A percentile compares a stretch with the other conserved stretches of the same genome.
Conservation (phyloP, 2,113 vertebrate species). For the Ctenomys sociabilis region DNA sequence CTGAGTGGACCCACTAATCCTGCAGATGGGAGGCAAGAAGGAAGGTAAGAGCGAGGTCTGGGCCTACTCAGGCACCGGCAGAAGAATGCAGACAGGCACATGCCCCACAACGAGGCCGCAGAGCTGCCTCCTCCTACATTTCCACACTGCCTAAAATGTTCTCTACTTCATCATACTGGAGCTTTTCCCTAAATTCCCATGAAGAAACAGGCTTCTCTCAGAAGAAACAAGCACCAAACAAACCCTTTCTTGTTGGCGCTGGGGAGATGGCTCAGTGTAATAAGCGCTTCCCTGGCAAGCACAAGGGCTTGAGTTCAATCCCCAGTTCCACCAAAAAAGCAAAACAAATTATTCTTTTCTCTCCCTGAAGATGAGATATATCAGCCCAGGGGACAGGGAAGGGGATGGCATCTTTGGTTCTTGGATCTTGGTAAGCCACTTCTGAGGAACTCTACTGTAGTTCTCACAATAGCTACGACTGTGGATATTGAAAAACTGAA, state of each 20-base stretch:
- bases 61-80: no score
- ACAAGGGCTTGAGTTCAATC: no score
- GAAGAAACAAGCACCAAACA: background rate
- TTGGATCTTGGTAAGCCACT: background rate
- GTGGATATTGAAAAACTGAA: background rate
- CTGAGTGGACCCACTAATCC: conserved; percentile 82
- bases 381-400: background rate
- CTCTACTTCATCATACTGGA: background rate
- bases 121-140: background rate
- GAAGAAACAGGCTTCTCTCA: background rate
- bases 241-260: no score
- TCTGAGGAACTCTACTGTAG: no score
- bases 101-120: no score
- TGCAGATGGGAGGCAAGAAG: conserved; percentile 71
- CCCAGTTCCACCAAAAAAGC: no score
- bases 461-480: background rate
- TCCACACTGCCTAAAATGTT: background rate
- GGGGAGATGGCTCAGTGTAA: no score
- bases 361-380: background rate
- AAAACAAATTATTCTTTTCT: background rate
- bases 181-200: background rate
- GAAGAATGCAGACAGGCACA: background rate
- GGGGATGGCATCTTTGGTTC: background rate
- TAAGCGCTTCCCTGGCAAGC: no score
- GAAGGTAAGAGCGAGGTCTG: background rate